Percentiles rank a stretch among this genome's conserved stretches.
These are phyloP conservation scores for Pantala flavescens DNA, from an alignment of 1,140 invertebrate species.

Conservation along the genomic window DNA sequence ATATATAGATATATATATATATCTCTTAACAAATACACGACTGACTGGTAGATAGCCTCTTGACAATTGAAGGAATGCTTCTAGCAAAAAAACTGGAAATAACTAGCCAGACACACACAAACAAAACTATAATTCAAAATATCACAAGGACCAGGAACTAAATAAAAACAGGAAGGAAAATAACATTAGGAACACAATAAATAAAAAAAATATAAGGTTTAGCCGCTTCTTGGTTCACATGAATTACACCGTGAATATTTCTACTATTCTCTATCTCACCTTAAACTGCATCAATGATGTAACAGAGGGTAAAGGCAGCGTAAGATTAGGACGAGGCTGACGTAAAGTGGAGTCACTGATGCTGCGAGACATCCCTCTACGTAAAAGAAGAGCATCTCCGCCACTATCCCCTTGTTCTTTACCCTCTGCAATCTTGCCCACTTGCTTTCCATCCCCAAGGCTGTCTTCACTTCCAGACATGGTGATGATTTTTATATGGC, in stretches of 20 bases:
- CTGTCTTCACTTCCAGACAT: slow-evolving; percentile 13
- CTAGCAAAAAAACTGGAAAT: no score
- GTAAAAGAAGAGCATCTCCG: slow-evolving; percentile 17
- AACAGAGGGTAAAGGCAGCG: slow-evolving; percentile 34
- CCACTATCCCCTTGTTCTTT: slow-evolving; percentile 15
- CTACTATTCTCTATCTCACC: slow-evolving; percentile 25
- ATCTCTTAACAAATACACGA: not conserved
- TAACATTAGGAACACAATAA: no score
- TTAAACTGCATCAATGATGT: slow-evolving; percentile 37
- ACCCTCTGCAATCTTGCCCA: not conserved
- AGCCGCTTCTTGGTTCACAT: no score
- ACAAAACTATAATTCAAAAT: no score
- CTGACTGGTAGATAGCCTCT: no score
- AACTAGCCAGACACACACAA: no score
- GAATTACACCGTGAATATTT: no score
- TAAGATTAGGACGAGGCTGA: slow-evolving; percentile 31
- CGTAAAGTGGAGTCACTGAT: slow-evolving; percentile 34
- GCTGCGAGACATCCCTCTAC: slow-evolving; percentile 31
- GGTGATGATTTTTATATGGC: not conserved
- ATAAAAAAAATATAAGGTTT: no score
- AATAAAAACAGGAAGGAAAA: no score
- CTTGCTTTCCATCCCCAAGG: not conserved
- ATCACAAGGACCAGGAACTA: no score
- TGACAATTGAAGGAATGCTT: no score
- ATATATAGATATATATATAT: no score